Evolutionary conservation across 2,113 vertebrate species (phyloP), one percentile per base, ranked within the genome.

Genomic region (Pyxicephalus adspersus): DNA sequence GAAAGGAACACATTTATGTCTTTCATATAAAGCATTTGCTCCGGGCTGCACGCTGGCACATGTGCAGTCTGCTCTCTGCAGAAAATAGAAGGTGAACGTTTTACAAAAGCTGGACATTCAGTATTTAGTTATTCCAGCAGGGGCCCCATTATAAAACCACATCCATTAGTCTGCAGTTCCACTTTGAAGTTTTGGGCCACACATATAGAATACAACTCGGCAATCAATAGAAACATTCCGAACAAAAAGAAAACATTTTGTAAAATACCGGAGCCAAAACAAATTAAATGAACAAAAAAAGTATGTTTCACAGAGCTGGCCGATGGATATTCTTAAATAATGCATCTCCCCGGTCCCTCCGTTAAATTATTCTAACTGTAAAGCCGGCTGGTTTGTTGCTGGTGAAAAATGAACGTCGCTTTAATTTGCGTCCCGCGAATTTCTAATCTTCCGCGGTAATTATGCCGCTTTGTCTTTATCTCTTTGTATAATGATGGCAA

Each of bases 401-500:
- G 13, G 22, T 66, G 50, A 77, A 51, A 34, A 77, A 77, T 77
- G 76, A 77, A 55, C 45, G 16, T 58, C 16, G 67, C n/a, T 28
- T 22, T 78, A 67, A 78, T 78, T 67, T 66, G 31, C n/a, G n/a
- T 65, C 51, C 28, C 22, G 29, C 34, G 28, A 22, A 38, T 78
- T 68, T 78, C 51, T 64, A 67, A 67, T 78, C 76, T 78, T 29
- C 19, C 19, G 19, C 23, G 26, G 20, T 67, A 78, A 67, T 67
- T 78, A 67, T 68, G 26, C 63, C 76, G 34, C 51, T 66, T 57
- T 66, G 50, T 66, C 26, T 77, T 77, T 67, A 54, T 65, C 64
- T 54, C 28, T 67, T 78, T 78, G 64, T 65, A 57, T 67, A 78
- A 78, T 78, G 63, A 78, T 78, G 76, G 64, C 51, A 78, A 58